Evolutionary conservation across 2,888 invertebrate genomes (phyloP), one percentile per base, ranked within the genome.

Genomic region (Anoplius nigerrimus): DNA sequence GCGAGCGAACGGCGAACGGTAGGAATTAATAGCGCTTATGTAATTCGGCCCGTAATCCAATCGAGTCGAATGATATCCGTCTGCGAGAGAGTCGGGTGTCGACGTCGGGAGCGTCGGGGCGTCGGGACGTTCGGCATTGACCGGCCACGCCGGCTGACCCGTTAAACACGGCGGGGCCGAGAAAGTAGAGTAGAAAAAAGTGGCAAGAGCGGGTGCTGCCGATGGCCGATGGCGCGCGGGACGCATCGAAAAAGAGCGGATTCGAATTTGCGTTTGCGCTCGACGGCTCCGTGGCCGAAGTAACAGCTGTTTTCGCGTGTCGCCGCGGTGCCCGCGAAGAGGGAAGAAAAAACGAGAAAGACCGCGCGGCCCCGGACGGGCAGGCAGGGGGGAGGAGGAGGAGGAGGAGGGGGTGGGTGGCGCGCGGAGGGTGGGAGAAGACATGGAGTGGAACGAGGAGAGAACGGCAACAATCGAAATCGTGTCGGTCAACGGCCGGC

Each of bases 401-500:
- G 54, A 13, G 42, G 62, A 61, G 59, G 48, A 48, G n/a, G n/a
- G n/a, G n/a, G n/a, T n/a, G n/a, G n/a, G n/a, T n/a, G n/a, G n/a
- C n/a, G n/a, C n/a, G 66, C 43, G 64, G 65, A 58, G 34, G 34
- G 55, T n/a, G 64, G 61, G 63, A 62, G 48, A 46, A 46, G 53
- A 24, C 56, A 59, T 57, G 22, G 51, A 53, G 62, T 67, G 74
- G 45, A 63, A 65, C 55, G 73, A 48, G 62, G 71, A 55, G 67
- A 77, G 78, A 52, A 71, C 80, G 66, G 80, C 79, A 80, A 79
- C 80, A 80, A 79, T 79, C 80, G 80, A 79, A 80, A 80, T 68
- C 75, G 68, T 79, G 75, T 77, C 78, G 80, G 71, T 69, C 80
- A 75, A 77, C 78, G 80, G 77, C 80, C 34, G 34, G 6, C n/a